Base-by-base conservation (phyloP, 2,888 invertebrate species). In the Asteroscopus sphinx region DNA sequence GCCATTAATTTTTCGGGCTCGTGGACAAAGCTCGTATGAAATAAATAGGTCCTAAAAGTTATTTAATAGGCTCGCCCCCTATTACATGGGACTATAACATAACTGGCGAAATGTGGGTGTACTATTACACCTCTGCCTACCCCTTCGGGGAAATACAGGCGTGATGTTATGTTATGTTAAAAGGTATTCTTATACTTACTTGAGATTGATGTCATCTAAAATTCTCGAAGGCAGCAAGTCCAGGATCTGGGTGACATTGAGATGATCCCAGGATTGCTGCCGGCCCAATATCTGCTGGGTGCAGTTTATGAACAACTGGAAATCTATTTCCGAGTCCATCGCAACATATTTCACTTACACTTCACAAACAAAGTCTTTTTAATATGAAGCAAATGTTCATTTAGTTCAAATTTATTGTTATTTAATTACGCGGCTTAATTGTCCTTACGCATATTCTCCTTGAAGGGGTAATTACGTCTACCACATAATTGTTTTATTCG, bases 301-400 rank as follows among this genome's bases (percentile, higher is more conserved):
- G 77, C 94, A 94, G 86, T 94, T 93, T 67, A 93, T 86, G 57
- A 93, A 92, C 64, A 82, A 87, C 79, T 89, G 87, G 12, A 94
- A 83, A 56, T 93, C 92, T 37, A 82, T 76, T 60, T 94, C 93
- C 52, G 91, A 84, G 76, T 91, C 90, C 92, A 93, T 93, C 13
- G 82, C 82, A 81, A 70, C 73, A 76, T 55, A 62, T 37, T 82
- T 77, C 71, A 76, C 67, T 76, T 56, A 68, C 68, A 70, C 68
- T 69, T 71, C 54, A 65, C 68, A 54, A 53, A 55, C 16, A 60
- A 63, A 61, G 30, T 58, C 8, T 46, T 42, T 39, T 30, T 1
- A 25, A 16, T 8, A 33, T 6, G 11, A 8, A 9, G 3, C 46
- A 28, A 15, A 53, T n/a, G 42, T 12, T 35, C 17, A 35, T 26